A percentile compares a stretch with the other conserved stretches of the same genome.
Evolutionary conservation across 2,113 vertebrate species (phyloP).

Genomic region (Cyanistes caeruleus): DNA sequence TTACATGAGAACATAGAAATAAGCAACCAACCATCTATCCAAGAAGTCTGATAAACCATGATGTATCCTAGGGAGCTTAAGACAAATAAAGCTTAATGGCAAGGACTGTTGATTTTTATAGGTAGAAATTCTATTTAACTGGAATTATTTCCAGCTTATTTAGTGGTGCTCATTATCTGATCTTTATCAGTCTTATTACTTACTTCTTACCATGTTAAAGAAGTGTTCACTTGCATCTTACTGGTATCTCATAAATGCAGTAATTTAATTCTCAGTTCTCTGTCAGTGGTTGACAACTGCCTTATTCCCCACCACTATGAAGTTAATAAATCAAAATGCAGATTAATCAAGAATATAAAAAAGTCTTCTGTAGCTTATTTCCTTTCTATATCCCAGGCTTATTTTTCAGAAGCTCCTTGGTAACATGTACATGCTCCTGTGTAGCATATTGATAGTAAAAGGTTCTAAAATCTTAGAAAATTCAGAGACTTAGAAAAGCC

Average conservation of each 20-base stretch:
- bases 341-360: neutral
- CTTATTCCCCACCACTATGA: neutral
- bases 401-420: neutral
- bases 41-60: neutral
- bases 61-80: neutral
- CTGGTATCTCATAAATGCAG: neutral
- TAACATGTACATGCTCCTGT: neutral
- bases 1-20: neutral
- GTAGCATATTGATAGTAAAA: neutral
- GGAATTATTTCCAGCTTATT: neutral
- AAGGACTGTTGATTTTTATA: conserved; percentile 21
- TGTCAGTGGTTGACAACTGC: neutral
- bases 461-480: too few species aligned
- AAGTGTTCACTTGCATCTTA: neutral
- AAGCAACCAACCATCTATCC: neutral
- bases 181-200: neutral
- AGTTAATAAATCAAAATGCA: neutral
- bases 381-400: neutral
- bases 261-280: neutral
- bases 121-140: conserved; percentile 11
- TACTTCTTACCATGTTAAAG: neutral
- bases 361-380: neutral
- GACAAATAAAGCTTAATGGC: neutral
- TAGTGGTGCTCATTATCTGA: neutral
- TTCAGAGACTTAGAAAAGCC: too few species aligned